Percentiles rank a stretch among this genome's conserved stretches.
These are phyloP conservation scores for Lampris megalopsis DNA, from an alignment of 2,113 vertebrate species.

Conservation along the genomic window DNA sequence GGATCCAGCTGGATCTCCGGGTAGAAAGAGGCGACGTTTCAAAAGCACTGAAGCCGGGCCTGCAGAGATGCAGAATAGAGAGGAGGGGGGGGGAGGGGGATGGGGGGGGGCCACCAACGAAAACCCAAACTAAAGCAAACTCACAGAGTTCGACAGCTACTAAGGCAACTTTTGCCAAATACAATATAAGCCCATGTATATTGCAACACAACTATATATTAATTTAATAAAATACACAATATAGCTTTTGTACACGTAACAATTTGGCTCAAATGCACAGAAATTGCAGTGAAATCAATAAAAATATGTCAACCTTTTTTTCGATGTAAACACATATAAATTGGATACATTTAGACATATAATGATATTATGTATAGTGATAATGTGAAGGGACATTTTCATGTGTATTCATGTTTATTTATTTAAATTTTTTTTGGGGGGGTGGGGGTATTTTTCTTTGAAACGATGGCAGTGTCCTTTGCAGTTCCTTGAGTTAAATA, in stretches of 20 bases:
- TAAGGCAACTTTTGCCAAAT: constrained; percentile 99
- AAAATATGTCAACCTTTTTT: constrained; percentile 93
- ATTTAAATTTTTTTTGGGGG: no score
- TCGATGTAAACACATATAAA: constrained; percentile 99
- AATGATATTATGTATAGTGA: constrained; percentile 94
- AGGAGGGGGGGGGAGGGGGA: constrained; percentile 76
- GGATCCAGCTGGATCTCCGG: constrained; percentile 88
- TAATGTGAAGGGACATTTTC: constrained; percentile 92
- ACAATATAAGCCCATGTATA: constrained; percentile 99
- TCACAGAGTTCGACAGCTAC: constrained; percentile 99
- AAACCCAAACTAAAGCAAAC: constrained; percentile 91
- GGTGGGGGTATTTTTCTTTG: constrained; percentile 53
- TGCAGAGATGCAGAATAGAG: constrained; percentile 90
- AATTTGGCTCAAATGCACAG: constrained; percentile 99
- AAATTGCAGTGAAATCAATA: constrained; percentile 99
- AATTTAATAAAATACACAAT: constrained; percentile 99
- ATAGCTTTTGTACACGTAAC: constrained; percentile 99
- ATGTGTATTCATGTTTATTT: constrained; percentile 84
- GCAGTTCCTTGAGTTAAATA: constrained; percentile 74
- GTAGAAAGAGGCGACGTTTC: constrained; percentile 93
- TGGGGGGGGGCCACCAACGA: constrained; percentile 77
- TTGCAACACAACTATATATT: constrained; percentile 99
- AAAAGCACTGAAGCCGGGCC: constrained; percentile 90
- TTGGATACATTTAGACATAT: constrained; percentile 99
- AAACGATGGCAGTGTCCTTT: constrained; percentile 96